Percentiles rank a stretch among this genome's conserved stretches.
phyloP scores from a whole-genome alignment of 1,140 invertebrate species.

The Luehdorfia chinensis region DNA sequence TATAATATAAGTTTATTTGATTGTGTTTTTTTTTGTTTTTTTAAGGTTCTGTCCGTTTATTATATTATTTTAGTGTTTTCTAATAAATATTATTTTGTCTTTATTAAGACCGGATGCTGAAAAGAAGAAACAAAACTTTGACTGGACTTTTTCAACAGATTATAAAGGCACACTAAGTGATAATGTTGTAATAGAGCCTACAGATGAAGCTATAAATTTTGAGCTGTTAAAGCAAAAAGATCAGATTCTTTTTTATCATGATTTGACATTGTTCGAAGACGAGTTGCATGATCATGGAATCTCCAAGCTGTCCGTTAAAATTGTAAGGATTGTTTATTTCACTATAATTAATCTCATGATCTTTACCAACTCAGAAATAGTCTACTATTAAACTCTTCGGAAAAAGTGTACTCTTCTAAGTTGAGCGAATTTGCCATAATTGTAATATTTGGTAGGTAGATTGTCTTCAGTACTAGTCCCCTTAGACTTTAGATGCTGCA shows the following conservation, averaged over 20 bases:
- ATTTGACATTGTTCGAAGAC: constrained; percentile 97
- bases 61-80: too few relatives aligned
- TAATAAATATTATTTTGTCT: not conserved
- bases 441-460: too few relatives aligned
- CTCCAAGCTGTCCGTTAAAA: constrained; percentile 93
- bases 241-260: constrained; percentile 96
- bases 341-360: too few relatives aligned
- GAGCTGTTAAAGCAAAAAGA: constrained; percentile 94
- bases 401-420: not conserved
- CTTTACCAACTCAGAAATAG: too few relatives aligned
- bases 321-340: constrained; percentile 84
- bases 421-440: not conserved
- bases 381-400: not conserved
- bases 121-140: constrained; percentile 92
- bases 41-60: too few relatives aligned
- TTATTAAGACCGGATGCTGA: constrained; percentile 78
- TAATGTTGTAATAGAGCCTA: constrained; percentile 78
- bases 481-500: too few relatives aligned
- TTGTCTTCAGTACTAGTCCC: too few relatives aligned
- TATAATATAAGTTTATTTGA: too few relatives aligned
- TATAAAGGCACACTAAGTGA: constrained; percentile 91
- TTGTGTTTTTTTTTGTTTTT: too few relatives aligned
- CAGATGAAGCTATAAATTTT: constrained; percentile 90
- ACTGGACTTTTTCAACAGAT: constrained; percentile 98
- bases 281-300: constrained; percentile 99